Percentiles rank a stretch among this genome's conserved stretches.
Evolutionary conservation across 2,797 vertebrate genomes (phyloP).

Genomic region (Rhinichthys osculus): DNA sequence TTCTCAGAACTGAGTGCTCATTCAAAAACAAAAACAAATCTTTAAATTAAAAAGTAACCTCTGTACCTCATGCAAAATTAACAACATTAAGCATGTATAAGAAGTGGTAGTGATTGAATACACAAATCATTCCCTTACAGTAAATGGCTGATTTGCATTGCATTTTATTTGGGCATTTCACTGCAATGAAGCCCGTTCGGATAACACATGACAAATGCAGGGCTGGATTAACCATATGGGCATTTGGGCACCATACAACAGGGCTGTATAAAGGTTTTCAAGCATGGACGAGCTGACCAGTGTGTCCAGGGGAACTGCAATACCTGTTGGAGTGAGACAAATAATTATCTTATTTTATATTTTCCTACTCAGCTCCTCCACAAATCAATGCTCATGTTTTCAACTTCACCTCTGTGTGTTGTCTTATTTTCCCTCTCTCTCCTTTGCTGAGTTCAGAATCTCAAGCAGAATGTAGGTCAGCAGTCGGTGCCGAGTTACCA

Average conservation of each 20-base stretch:
- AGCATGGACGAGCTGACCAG: not conserved
- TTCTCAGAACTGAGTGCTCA: not conserved
- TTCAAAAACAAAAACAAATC: not conserved
- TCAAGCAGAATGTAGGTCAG: constrained; percentile 83
- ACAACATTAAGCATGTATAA: not conserved
- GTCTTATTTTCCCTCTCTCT: constrained; percentile 57
- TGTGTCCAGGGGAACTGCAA: not conserved
- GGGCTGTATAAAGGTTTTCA: not conserved
- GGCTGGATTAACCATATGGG: constrained; percentile 1
- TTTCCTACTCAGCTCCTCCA: constrained; percentile 56
- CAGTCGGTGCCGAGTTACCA: constrained; percentile 80
- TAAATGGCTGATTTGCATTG: not conserved
- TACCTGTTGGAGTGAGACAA: not conserved
- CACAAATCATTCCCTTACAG: not conserved
- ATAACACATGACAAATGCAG: not conserved
- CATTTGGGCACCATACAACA: not conserved
- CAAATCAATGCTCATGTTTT: constrained; percentile 49
- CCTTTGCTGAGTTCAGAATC: constrained; percentile 77
- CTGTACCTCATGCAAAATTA: not conserved
- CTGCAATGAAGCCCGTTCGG: not conserved
- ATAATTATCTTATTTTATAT: not conserved
- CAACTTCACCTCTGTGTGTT: constrained; percentile 65
- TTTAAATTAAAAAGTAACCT: not conserved
- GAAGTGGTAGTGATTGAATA: not conserved
- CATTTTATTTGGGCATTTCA: not conserved